phyloP scores from a whole-genome alignment of 35 echinoderm and acorn worm genomes.

The Chiridota heheva region DNA sequence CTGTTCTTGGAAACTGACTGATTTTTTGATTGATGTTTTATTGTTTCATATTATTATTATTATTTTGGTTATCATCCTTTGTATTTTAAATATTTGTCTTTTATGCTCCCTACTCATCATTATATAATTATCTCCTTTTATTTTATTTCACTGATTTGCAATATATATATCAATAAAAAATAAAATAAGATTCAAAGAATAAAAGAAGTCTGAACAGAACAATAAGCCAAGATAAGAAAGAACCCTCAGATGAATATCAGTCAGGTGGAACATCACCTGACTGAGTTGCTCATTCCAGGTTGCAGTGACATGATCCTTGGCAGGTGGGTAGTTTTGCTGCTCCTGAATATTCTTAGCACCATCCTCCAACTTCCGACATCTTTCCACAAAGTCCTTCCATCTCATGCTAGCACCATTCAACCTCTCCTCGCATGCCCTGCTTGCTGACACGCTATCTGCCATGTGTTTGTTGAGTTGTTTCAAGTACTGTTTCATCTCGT shows the following conservation, averaged over 20 bases:
- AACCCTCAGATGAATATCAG: not conserved
- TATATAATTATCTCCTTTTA: too few relatives aligned
- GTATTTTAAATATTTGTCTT: too few relatives aligned
- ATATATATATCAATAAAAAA: not conserved
- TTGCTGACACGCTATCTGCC: conserved; percentile 15
- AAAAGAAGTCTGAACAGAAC: not conserved
- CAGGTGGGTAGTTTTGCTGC: conserved; percentile 36
- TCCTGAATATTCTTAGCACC: conserved; percentile 35
- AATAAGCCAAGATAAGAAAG: not conserved
- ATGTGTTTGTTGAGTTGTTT: conserved; percentile 47
- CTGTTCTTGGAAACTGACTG: too few relatives aligned
- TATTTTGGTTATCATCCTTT: too few relatives aligned
- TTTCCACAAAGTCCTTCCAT: conserved; percentile 57
- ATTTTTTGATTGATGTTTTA: too few relatives aligned
- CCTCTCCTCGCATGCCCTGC: conserved; percentile 39
- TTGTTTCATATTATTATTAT: too few relatives aligned
- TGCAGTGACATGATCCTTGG: conserved; percentile 41
- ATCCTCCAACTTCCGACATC: conserved; percentile 39
- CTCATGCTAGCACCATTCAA: conserved; percentile 30
- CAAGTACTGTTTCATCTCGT: conserved; percentile 38
- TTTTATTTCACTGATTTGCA: too few relatives aligned
- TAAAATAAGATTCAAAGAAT: conserved; percentile 12
- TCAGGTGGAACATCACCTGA: conserved; percentile 27
- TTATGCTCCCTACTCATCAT: too few relatives aligned
- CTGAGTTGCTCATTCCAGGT: conserved; percentile 63